Evolutionary conservation across 1,140 invertebrate species (phyloP), one percentile per base, ranked within the genome.

Genomic region (Orius insidiosus): DNA sequence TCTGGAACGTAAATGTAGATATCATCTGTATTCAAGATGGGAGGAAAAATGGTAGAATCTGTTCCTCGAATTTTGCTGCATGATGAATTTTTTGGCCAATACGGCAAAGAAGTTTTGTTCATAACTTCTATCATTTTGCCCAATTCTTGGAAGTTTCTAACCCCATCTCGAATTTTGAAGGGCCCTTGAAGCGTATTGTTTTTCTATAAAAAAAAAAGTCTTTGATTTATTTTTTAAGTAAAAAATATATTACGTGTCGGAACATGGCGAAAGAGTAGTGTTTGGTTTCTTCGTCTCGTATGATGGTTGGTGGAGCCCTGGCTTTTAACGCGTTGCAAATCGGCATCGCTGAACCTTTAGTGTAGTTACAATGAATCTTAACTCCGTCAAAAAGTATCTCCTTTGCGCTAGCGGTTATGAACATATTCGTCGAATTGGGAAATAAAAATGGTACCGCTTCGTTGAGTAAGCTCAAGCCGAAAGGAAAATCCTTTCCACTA

Each of bases 351-450:
- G 76, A 69, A 54, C 81, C 81, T 50, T 81, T 78, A 0, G 69
- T 72, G 19, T 74, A 69, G 0, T 69, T 70, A 54, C 81, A 85
- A 47, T 82, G 74, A 10, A 84, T 69, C 0, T 67, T 49, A 9
- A 81, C 45, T 1, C 81, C 80, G 30, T 73, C 68, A 54, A 82
- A 85, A 16, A 85, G 61, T 8, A 84, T 51, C 39, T 82, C 75
- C 46, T 69, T 65, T 2, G 69, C 77, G 49, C 71, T 74, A 0
- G 65, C 68, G 15, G 64, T 71, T 1, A 75, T 14, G 49, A 82
- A 75, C 5, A 78, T 54, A 1, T 68, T 69, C 6, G 62, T 58
- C 1, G 73, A 74, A 16, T 72, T 70, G 8, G 70, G 67, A 52
- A 77, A 80, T 18, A 85, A 75, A 11, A 14, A 36, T n/a, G 53